A percentile compares a stretch with the other conserved stretches of the same genome.
Evolutionary conservation across 1,140 invertebrate species (phyloP).

Genomic region (Drosophila prosaltans): DNA sequence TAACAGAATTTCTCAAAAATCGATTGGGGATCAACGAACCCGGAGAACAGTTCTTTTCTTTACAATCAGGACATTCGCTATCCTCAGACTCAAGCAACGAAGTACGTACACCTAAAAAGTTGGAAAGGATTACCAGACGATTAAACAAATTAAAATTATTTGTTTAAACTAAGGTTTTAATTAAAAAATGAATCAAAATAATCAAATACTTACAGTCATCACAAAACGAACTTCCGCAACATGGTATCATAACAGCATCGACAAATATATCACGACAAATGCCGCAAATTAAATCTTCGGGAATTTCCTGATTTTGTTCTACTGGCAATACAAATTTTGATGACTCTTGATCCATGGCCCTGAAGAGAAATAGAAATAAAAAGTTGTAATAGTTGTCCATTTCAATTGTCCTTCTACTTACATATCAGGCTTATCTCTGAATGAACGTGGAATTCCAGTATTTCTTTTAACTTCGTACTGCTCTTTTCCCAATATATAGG

Average conservation of each 20-base stretch:
- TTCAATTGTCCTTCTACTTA: slow-evolving; percentile 24
- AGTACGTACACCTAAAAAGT: slow-evolving; percentile 90
- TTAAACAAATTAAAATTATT: no score
- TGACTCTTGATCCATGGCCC: slow-evolving; percentile 47
- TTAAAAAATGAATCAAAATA: no score
- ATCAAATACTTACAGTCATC: slow-evolving; percentile 93
- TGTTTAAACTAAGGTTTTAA: no score
- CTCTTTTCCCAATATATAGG: slow-evolving; percentile 85
- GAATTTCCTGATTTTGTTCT: slow-evolving; percentile 87
- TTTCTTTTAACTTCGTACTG: slow-evolving; percentile 93
- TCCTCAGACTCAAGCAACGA: slow-evolving; percentile 95
- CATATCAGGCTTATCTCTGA: slow-evolving; percentile 89
- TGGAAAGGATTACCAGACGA: slow-evolving; percentile 31
- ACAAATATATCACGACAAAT: slow-evolving; percentile 96
- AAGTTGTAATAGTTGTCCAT: not conserved
- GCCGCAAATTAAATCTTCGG: slow-evolving; percentile 94
- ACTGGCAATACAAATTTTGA: slow-evolving; percentile 46
- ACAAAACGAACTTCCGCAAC: slow-evolving; percentile 98
- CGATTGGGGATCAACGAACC: slow-evolving; percentile 96
- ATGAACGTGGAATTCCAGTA: slow-evolving; percentile 98
- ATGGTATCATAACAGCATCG: slow-evolving; percentile 98
- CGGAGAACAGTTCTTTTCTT: slow-evolving; percentile 95
- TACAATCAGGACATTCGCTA: slow-evolving; percentile 96
- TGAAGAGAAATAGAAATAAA: slow-evolving; percentile 24
- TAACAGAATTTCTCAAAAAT: slow-evolving; percentile 93